Evolutionary conservation across 2,888 invertebrate genomes (phyloP).

Genomic region (Leuctra nigra): DNA sequence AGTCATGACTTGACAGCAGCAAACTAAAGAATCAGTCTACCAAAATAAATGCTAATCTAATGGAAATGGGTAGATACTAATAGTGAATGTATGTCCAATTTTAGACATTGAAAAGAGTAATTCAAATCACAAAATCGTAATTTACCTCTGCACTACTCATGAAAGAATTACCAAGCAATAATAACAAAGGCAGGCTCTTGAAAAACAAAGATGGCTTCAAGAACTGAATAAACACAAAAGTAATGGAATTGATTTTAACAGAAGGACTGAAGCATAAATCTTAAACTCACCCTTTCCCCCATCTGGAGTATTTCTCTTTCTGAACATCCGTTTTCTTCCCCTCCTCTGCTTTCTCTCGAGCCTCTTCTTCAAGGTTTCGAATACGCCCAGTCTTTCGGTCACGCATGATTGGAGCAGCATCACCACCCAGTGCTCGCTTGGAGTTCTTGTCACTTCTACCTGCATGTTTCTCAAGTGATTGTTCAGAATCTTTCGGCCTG

Average conservation of each 20-base stretch:
- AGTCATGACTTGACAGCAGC: too few species aligned
- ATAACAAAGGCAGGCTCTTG: too few species aligned
- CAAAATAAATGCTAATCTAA: too few species aligned
- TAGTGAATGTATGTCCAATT: too few species aligned
- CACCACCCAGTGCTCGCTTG: conserved; percentile 52
- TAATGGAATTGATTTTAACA: neutral
- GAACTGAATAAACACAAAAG: neutral
- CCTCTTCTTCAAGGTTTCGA: conserved; percentile 64
- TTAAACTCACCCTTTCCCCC: conserved; percentile 68
- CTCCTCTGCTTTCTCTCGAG: conserved; percentile 56
- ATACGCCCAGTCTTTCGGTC: conserved; percentile 57
- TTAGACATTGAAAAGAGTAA: too few species aligned
- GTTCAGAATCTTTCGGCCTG: too few species aligned
- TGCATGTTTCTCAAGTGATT: too few species aligned
- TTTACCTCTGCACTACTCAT: too few species aligned
- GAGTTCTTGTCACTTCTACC: neutral
- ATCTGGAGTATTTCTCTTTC: conserved; percentile 70
- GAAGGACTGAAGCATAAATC: neutral
- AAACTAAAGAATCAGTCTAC: too few species aligned
- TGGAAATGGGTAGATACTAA: too few species aligned
- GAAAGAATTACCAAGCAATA: too few species aligned
- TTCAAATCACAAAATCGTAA: too few species aligned
- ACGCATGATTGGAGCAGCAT: conserved; percentile 62
- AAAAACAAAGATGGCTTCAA: neutral
- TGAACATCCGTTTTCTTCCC: conserved; percentile 57